Conservation (phyloP, 2,888 invertebrate species). For the Clistopyga incitator region DNA sequence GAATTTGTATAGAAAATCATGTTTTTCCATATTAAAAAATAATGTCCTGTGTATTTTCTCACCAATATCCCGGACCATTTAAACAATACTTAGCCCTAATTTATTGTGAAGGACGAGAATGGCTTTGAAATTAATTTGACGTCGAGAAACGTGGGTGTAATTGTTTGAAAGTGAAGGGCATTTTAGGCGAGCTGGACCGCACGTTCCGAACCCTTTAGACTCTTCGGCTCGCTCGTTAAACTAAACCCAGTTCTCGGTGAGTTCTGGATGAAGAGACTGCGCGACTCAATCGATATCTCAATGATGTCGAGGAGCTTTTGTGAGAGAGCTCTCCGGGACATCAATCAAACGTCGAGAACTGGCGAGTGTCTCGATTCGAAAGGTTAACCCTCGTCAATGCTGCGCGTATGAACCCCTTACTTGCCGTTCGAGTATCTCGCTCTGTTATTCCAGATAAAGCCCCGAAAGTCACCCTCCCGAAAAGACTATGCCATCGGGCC, state of each 20-base stretch:
- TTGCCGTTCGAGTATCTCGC: constrained; percentile 28
- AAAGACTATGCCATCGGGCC: constrained; percentile 19
- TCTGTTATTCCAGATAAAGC: constrained; percentile 9
- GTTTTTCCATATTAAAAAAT: not conserved
- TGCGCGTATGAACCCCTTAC: not conserved
- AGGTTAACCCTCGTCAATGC: constrained; percentile 14
- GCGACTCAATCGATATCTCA: constrained; percentile 41
- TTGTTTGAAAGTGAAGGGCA: constrained; percentile 15
- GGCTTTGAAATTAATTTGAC: not conserved
- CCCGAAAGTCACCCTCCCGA: not conserved
- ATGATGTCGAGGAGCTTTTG: constrained; percentile 6
- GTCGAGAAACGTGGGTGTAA: constrained; percentile 3
- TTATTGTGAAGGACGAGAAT: too few relatives aligned
- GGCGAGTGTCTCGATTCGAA: constrained; percentile 28
- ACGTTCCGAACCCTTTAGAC: constrained; percentile 36
- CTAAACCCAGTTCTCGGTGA: constrained; percentile 63
- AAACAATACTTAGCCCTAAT: too few relatives aligned
- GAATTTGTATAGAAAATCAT: not conserved
- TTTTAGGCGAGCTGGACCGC: constrained; percentile 57
- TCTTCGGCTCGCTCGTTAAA: constrained; percentile 54
- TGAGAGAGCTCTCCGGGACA: constrained; percentile 9
- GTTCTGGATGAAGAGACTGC: constrained; percentile 26
- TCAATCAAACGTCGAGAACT: constrained; percentile 30
- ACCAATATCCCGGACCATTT: too few relatives aligned
- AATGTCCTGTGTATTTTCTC: too few relatives aligned